These are phyloP conservation scores for Papilio machaon DNA, from an alignment of 1,140 invertebrate species.

Conservation along the genomic window DNA sequence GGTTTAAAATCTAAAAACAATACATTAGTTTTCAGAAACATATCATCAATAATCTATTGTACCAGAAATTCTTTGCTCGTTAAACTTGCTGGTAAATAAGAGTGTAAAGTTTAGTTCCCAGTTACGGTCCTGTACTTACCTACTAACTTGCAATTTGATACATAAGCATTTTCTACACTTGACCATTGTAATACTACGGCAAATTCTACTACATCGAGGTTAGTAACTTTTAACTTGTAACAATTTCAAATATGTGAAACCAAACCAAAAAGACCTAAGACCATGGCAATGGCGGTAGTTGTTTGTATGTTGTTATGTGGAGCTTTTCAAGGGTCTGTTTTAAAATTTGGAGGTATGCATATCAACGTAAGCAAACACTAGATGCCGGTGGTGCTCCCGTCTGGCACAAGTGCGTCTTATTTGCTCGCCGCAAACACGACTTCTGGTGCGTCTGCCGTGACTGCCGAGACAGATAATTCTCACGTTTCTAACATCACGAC, in stretches of 20 bases:
- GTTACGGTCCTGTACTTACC: neutral
- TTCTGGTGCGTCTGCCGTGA: constrained; percentile 61
- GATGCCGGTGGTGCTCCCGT: constrained; percentile 57
- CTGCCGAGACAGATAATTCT: constrained; percentile 59
- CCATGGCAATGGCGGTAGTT: constrained; percentile 5
- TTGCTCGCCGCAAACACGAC: constrained; percentile 68
- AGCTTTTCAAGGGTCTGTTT: constrained; percentile 49
- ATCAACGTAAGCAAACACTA: constrained; percentile 68
- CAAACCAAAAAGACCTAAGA: neutral
- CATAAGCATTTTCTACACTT: neutral
- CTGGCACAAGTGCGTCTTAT: constrained; percentile 69
- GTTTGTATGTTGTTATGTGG: constrained; percentile 25
- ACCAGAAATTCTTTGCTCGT: constrained; percentile 13
- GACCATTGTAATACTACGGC: neutral
- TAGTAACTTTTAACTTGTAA: neutral
- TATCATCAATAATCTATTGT: constrained; percentile 3
- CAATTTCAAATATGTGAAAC: neutral
- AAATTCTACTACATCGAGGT: neutral
- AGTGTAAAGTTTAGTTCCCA: constrained; percentile 21
- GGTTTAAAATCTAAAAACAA: constrained; percentile 7
- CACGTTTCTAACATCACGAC: constrained; percentile 53
- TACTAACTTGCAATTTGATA: constrained; percentile 13
- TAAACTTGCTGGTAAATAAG: constrained; percentile 20
- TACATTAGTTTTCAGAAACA: neutral
- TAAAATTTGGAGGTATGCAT: constrained; percentile 72